Evolutionary conservation across 2,888 invertebrate species (phyloP).

Genomic region (Petrolisthes cinctipes): DNA sequence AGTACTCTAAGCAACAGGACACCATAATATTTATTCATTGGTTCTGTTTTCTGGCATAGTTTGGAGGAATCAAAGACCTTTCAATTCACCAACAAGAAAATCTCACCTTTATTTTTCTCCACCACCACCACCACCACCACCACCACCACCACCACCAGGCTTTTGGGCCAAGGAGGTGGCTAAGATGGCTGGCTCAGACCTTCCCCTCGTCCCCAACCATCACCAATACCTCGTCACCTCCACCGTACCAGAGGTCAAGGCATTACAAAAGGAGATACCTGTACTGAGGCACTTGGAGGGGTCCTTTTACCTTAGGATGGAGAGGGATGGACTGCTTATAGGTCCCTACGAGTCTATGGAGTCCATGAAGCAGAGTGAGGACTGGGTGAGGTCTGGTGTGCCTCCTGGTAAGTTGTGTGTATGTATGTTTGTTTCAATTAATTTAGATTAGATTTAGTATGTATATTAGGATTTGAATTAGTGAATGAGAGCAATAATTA

Average conservation of each 20-base stretch:
- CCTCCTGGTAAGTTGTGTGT: slow-evolving; percentile 68
- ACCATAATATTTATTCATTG: too few relatives aligned
- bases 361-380: slow-evolving; percentile 69
- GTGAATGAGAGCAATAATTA: too few relatives aligned
- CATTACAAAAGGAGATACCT: slow-evolving; percentile 68
- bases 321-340: slow-evolving; percentile 69
- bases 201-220: slow-evolving; percentile 71
- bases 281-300: slow-evolving; percentile 71
- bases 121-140: slow-evolving; percentile 66
- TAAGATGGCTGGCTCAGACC: slow-evolving; percentile 68
- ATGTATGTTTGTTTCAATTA: too few relatives aligned
- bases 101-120: too few relatives aligned
- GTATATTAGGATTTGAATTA: too few relatives aligned
- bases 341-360: slow-evolving; percentile 70
- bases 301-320: slow-evolving; percentile 71
- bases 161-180: slow-evolving; percentile 72
- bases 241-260: slow-evolving; percentile 68
- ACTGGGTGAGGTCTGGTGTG: slow-evolving; percentile 70
- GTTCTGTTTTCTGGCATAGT: too few relatives aligned
- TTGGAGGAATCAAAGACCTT: too few relatives aligned
- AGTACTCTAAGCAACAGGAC: too few relatives aligned
- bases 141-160: slow-evolving; percentile 67
- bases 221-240: slow-evolving; percentile 71
- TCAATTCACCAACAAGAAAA: too few relatives aligned
- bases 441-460: too few relatives aligned